Base-by-base conservation (phyloP, 2,888 invertebrate genomes). In the Nezara viridula region DNA sequence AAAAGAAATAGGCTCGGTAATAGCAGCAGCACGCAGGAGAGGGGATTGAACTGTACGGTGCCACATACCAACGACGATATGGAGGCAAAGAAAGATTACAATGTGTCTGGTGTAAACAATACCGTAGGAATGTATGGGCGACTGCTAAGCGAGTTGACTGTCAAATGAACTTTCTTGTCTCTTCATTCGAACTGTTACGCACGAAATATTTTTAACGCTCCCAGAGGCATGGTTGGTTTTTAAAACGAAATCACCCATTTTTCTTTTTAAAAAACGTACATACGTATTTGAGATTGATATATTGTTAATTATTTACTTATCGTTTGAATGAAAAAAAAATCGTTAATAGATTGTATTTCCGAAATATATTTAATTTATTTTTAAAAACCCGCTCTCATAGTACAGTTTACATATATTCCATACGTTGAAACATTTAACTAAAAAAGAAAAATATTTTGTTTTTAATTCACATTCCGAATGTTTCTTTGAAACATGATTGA, bases 71-170 rank as follows among this genome's bases (percentile, higher is more conserved):
- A 73, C 12, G 77, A 4, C 40, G 40, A 47, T 40, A 47, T 81
- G 81, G 81, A n/a, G n/a, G 44, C 81, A n/a, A n/a, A 81, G 44
- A 47, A 37, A 81, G 44, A 81, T 81, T 44, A 81, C 81, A 81
- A 81, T 81, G 81, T 81, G 81, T 47, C 81, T n/a, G 81, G 3
- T 81, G 81, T 81, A 44, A 81, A 81, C 81, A 81, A 81, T 81
- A 81, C 24, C 12, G 12, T 44, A 24, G 81, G 81, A 81, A 81
- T 81, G 81, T n/a, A 81, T n/a, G 44, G 81, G 7, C 32, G 66
- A 7, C 66, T n/a, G 9, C 81, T 81, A 47, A n/a, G 24, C 10
- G 81, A 44, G 81, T 24, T n/a, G 81, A 44, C 44, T 81, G n/a
- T n/a, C 37, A 44, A 81, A 81, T 81, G 81, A 81, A n/a, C 24